Percentiles rank a stretch among this genome's conserved stretches.
phyloP scores from a whole-genome alignment of 2,113 vertebrate genomes.

The Oreochromis tanganicae region DNA sequence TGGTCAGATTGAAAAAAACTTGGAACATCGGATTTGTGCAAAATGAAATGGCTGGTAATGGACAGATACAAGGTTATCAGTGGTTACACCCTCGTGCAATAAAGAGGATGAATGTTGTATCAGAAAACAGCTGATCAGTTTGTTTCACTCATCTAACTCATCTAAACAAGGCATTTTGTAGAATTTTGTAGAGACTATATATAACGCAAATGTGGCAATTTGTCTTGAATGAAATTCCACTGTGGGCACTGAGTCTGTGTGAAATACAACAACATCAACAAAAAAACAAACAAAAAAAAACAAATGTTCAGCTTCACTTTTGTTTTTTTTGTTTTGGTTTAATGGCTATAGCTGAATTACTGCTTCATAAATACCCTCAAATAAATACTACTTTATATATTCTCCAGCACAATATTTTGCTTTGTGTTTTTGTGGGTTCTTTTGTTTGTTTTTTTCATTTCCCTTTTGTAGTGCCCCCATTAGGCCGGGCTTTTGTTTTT shows the following conservation, averaged over 20 bases:
- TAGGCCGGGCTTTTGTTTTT: neutral
- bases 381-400: neutral
- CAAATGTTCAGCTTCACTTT: neutral
- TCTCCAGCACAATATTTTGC: neutral
- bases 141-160: neutral
- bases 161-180: neutral
- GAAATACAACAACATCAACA: neutral
- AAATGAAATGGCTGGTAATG: neutral
- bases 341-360: neutral
- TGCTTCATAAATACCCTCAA: neutral
- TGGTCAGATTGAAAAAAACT: neutral
- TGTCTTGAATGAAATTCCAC: neutral
- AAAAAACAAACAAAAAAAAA: neutral
- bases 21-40: neutral
- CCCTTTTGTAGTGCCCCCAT: neutral
- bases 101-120: neutral
- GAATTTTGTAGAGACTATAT: neutral
- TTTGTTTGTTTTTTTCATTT: neutral
- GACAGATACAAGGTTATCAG: neutral
- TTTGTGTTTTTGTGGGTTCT: rapidly evolving
- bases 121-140: neutral
- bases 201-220: neutral
- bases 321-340: neutral
- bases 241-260: neutral
- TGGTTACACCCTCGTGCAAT: neutral